Percentiles rank a stretch among this genome's conserved stretches.
phyloP scores from a whole-genome alignment of 2,113 vertebrate genomes.

The Amphiprion ocellaris region DNA sequence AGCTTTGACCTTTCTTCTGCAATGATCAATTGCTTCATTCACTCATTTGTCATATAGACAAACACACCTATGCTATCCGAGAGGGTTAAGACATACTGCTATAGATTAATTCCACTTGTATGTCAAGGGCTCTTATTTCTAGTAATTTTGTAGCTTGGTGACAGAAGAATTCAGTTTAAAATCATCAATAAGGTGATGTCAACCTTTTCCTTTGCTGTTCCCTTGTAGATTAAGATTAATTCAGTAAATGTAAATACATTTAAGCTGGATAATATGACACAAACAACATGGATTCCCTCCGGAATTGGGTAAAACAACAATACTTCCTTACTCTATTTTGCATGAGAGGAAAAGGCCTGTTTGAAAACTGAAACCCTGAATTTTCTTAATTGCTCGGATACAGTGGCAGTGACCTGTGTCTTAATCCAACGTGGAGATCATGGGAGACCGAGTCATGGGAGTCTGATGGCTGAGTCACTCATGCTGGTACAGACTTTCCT shows the following conservation, averaged over 20 bases:
- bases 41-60: constrained; percentile 25
- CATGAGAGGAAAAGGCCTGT: neutral
- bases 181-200: too few relatives aligned
- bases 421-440: constrained; percentile 59
- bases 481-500: constrained; percentile 49
- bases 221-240: neutral
- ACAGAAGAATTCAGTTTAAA: neutral
- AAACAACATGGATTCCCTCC: neutral
- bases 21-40: constrained; percentile 29
- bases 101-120: neutral
- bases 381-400: neutral
- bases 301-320: neutral
- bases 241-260: neutral
- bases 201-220: neutral
- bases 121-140: neutral
- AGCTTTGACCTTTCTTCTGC: constrained; percentile 52
- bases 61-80: neutral
- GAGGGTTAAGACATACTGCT: neutral
- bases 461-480: constrained; percentile 73
- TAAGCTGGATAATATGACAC: neutral
- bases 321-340: neutral
- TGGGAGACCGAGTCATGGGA: constrained; percentile 74
- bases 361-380: neutral
- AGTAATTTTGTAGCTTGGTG: neutral
- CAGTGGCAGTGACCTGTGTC: constrained; percentile 24